These are phyloP conservation scores for Conus ventricosus DNA, from an alignment of 1,140 invertebrate genomes.

Conservation along the genomic window DNA sequence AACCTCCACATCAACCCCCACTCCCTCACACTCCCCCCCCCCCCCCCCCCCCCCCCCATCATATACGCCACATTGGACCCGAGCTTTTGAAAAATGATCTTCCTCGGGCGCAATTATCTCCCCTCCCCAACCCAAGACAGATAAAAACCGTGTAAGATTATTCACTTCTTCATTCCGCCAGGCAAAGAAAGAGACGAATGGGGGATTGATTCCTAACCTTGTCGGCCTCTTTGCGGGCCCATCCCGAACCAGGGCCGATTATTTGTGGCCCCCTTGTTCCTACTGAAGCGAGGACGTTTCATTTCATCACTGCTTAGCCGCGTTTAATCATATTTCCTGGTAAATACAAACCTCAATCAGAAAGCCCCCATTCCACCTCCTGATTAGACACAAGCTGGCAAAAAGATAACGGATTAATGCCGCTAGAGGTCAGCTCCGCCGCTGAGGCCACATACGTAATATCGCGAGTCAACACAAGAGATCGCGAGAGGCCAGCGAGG, in stretches of 20 bases:
- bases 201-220: conserved; percentile 1
- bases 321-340: conserved; percentile 40
- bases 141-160: conserved; percentile 13
- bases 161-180: neutral
- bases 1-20: neutral
- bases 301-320: conserved; percentile 38
- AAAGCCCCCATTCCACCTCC: conserved; percentile 17
- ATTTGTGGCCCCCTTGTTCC: conserved; percentile 34
- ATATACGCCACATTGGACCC: neutral
- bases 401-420: conserved; percentile 41
- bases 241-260: neutral
- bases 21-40: neutral
- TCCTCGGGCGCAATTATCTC: neutral
- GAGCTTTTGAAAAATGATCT: conserved; percentile 19
- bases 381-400: conserved; percentile 32
- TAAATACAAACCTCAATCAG: conserved; percentile 40
- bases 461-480: conserved; percentile 35
- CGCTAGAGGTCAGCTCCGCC: conserved; percentile 22
- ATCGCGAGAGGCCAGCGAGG: conserved; percentile 21
- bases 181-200: conserved; percentile 28
- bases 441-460: conserved; percentile 39
- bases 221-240: neutral
- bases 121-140: neutral
- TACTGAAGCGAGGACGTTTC: conserved; percentile 19
- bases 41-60: neutral